Evolutionary conservation across 2,888 invertebrate genomes (phyloP).

Genomic region (Caradrina clavipalpis): DNA sequence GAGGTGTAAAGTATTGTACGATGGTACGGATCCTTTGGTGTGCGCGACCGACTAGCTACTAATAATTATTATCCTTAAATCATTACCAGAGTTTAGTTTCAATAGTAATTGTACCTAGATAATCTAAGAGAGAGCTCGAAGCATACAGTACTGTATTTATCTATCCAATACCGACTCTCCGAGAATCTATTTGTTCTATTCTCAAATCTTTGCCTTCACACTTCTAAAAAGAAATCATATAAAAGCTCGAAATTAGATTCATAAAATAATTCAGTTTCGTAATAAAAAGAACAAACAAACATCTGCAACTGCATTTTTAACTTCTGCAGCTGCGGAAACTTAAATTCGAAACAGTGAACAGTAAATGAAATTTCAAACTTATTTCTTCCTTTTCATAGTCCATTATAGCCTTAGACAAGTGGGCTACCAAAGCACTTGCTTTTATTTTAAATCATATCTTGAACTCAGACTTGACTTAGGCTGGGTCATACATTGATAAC

Average conservation of each 20-base stretch:
- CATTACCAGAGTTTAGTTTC: no score
- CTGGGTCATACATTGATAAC: no score
- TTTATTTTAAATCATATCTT: not conserved
- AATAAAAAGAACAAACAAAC: constrained; percentile 31
- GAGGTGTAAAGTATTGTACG: no score
- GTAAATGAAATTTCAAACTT: constrained; percentile 6
- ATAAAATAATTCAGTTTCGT: constrained; percentile 26
- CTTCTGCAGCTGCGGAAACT: constrained; percentile 26
- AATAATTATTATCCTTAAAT: no score
- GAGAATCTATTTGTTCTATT: not conserved
- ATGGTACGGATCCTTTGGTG: no score
- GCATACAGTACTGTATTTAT: no score
- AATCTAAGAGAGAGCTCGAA: no score
- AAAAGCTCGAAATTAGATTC: constrained; percentile 5
- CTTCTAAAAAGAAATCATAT: not conserved
- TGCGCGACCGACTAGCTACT: no score
- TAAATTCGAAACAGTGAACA: constrained; percentile 27
- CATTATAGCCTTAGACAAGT: constrained; percentile 4
- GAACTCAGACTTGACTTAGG: no score
- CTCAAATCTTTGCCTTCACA: not conserved
- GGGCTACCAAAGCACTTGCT: not conserved
- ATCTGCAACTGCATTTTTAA: constrained; percentile 26
- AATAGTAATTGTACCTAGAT: no score
- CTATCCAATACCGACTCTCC: not conserved
- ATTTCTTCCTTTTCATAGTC: constrained; percentile 6